Conservation (phyloP, 2,888 invertebrate genomes). For the Chelonus formosanus region DNA sequence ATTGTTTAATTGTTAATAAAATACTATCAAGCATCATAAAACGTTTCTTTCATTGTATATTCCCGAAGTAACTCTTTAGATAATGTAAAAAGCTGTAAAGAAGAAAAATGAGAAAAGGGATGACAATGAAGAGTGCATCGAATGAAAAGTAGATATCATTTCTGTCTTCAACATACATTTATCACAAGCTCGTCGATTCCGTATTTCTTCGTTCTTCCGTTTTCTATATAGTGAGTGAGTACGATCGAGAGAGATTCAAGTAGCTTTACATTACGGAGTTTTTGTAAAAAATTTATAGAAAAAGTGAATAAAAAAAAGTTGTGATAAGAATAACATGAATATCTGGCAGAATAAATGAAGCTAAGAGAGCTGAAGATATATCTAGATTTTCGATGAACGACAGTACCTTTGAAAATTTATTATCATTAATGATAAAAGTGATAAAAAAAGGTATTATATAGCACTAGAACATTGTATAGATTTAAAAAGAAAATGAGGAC, state of each 20-base stretch:
- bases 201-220: constrained; percentile 8
- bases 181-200: constrained; percentile 25
- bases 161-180: constrained; percentile 25
- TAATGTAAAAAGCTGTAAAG: background rate
- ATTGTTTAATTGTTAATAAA: too few species aligned
- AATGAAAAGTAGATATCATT: constrained; percentile 30
- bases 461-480: background rate
- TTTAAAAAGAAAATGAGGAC: constrained; percentile 6
- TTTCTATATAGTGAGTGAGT: background rate
- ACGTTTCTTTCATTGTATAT: too few species aligned
- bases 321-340: too few species aligned
- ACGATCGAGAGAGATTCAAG: background rate
- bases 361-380: background rate
- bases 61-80: too few species aligned
- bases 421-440: constrained; percentile 25
- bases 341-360: too few species aligned
- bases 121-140: constrained; percentile 21
- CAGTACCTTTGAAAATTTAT: constrained; percentile 29
- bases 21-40: too few species aligned
- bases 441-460: background rate
- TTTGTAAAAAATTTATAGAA: too few species aligned
- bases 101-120: constrained; percentile 9
- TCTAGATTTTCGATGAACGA: background rate
- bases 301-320: too few species aligned
- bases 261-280: background rate